Conservation (phyloP, 2,113 vertebrate species). For the Chionodraco myersi region DNA sequence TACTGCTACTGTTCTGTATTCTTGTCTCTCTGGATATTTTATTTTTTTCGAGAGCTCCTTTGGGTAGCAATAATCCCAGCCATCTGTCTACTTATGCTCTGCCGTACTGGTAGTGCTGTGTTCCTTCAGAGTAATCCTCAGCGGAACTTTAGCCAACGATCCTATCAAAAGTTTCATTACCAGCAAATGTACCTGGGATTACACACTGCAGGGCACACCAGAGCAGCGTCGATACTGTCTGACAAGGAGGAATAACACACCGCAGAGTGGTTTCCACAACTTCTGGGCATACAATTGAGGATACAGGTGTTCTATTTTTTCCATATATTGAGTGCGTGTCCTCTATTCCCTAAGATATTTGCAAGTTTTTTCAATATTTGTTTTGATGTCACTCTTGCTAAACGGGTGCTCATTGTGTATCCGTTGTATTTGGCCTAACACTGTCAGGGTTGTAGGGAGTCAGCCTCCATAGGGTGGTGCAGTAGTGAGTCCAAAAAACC, state of each 20-base stretch:
- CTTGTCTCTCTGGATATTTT: conserved; percentile 1
- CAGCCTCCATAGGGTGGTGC: neutral
- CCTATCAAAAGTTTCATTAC: conserved; percentile 45
- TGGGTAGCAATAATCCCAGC: conserved; percentile 10
- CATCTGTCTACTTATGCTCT: conserved; percentile 37
- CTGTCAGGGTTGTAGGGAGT: neutral
- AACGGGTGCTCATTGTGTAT: neutral
- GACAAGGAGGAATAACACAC: neutral
- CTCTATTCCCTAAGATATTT: neutral
- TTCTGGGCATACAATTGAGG: neutral
- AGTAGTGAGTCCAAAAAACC: too few species aligned
- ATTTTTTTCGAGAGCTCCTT: neutral
- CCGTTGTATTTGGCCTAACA: neutral
- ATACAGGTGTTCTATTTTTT: neutral
- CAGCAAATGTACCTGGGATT: conserved; percentile 25
- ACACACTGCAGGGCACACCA: conserved; percentile 7
- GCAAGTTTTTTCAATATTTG: neutral
- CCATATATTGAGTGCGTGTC: neutral
- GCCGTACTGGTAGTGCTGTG: conserved; percentile 5
- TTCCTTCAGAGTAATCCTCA: conserved; percentile 36
- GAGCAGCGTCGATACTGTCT: conserved; percentile 7
- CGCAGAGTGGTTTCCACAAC: neutral
- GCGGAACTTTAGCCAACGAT: conserved; percentile 44
- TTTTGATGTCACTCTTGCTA: neutral
- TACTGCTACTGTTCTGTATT: neutral